These are phyloP conservation scores for Apamea crenata DNA, from an alignment of 2,888 invertebrate species.

Conservation along the genomic window DNA sequence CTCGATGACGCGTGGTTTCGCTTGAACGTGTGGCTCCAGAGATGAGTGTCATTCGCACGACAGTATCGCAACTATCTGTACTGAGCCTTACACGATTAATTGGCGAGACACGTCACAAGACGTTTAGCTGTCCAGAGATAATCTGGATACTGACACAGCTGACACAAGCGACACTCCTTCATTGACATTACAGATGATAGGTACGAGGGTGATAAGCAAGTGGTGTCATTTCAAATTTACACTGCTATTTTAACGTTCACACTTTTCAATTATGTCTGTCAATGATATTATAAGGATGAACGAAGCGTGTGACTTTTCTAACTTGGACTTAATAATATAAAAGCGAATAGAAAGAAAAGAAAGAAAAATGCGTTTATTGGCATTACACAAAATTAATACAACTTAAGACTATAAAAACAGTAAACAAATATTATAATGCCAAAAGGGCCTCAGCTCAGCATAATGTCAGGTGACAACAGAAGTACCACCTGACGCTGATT, in stretches of 20 bases:
- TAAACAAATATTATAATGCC: too few species aligned
- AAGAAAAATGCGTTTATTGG: too few species aligned
- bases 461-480: too few species aligned
- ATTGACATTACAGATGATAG: not conserved
- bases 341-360: too few species aligned
- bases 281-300: conserved; percentile 15
- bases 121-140: not conserved
- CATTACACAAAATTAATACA: too few species aligned
- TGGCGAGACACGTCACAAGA: conserved; percentile 1
- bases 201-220: not conserved
- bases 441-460: too few species aligned
- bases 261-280: conserved; percentile 25
- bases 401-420: too few species aligned
- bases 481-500: too few species aligned
- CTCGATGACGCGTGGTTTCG: not conserved
- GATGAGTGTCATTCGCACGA: not conserved
- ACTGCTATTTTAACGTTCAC: conserved; percentile 1
- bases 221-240: conserved; percentile 28
- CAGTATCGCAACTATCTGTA: not conserved
- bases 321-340: not conserved
- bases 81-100: conserved; percentile 2
- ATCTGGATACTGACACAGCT: conserved; percentile 5
- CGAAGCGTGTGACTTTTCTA: not conserved
- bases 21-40: not conserved
- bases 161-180: not conserved